phyloP scores from a whole-genome alignment of 2,888 invertebrate species.

The Pyrrhia umbra region DNA sequence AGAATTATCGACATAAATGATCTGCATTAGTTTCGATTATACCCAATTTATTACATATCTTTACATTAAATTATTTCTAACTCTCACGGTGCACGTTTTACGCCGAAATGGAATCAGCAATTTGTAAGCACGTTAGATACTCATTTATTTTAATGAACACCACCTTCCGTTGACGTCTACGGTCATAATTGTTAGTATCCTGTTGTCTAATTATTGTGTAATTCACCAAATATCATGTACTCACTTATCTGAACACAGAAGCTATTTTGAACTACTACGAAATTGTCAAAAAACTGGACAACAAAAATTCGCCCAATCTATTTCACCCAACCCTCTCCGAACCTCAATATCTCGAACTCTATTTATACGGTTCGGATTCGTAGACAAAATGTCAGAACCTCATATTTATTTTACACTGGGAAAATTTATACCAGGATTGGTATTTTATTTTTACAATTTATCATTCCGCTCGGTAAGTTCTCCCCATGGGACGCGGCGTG shows the following conservation, averaged over 20 bases:
- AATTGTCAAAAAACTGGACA: constrained; percentile 2
- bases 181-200: constrained; percentile 64
- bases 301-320: constrained; percentile 8
- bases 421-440: constrained; percentile 54
- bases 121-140: constrained; percentile 38
- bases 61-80: constrained; percentile 31
- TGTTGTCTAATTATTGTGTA: constrained; percentile 59
- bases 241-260: constrained; percentile 6
- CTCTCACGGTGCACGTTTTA: constrained; percentile 20
- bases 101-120: constrained; percentile 29
- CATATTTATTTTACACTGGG: constrained; percentile 45
- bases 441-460: constrained; percentile 66
- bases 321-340: constrained; percentile 4
- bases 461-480: constrained; percentile 62
- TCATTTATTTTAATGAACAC: constrained; percentile 53
- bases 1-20: constrained; percentile 36
- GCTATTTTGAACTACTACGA: constrained; percentile 1
- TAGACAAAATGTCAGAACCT: constrained; percentile 44
- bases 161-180: constrained; percentile 66
- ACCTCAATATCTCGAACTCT: constrained; percentile 13
- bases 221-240: constrained; percentile 32
- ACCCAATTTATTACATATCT: constrained; percentile 27
- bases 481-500: constrained; percentile 55
- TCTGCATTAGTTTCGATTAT: constrained; percentile 42
- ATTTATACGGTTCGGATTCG: constrained; percentile 31